These are phyloP conservation scores for Gasterosteus nipponicus DNA, from an alignment of 2,113 vertebrate genomes.

Conservation along the genomic window DNA sequence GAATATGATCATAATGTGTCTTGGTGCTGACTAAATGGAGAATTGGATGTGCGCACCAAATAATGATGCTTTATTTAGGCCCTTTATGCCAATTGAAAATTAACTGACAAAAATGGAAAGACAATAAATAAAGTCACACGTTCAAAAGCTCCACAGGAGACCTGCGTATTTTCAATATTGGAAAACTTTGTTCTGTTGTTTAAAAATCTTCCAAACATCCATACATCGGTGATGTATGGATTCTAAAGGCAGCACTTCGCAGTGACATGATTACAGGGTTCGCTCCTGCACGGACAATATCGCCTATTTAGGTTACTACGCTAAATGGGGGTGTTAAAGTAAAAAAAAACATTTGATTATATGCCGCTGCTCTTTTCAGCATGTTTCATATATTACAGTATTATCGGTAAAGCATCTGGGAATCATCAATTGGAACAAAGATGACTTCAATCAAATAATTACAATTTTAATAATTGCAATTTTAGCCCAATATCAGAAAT, in stretches of 20 bases:
- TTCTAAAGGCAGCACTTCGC: conserved; percentile 22
- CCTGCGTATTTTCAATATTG: neutral
- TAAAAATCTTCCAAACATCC: conserved; percentile 10
- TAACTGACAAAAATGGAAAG: neutral
- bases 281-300: conserved; percentile 3
- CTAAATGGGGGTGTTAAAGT: neutral
- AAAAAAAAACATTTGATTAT: too few relatives aligned
- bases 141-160: neutral
- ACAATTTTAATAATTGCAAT: neutral
- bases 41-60: neutral
- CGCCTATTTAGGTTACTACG: neutral
- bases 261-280: conserved; percentile 15
- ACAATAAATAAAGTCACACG: neutral
- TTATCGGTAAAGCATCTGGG: neutral
- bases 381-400: neutral
- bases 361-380: too few relatives aligned
- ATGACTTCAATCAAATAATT: neutral
- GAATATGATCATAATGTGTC: neutral
- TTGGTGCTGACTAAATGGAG: neutral
- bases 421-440: neutral
- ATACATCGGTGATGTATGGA: conserved; percentile 42
- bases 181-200: conserved; percentile 1
- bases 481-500: neutral
- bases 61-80: neutral
- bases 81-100: neutral